phyloP scores from a whole-genome alignment of 1,140 invertebrate genomes.

The Polyergus mexicanus region DNA sequence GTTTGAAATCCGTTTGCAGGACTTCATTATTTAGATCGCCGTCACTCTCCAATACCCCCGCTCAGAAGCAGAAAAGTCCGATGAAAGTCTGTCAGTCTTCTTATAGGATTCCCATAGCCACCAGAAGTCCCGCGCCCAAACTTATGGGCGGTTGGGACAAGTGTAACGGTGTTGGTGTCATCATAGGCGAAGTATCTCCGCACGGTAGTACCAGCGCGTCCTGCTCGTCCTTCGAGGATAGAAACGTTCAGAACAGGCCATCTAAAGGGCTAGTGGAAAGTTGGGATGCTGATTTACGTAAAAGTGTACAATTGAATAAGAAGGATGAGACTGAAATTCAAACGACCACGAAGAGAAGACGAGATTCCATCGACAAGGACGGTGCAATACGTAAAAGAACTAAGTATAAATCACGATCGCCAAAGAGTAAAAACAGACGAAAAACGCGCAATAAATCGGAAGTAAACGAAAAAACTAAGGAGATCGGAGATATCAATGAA shows the following conservation, averaged over 20 bases:
- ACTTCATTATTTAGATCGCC: slow-evolving; percentile 82
- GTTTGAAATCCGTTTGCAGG: slow-evolving; percentile 75
- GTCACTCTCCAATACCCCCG: slow-evolving; percentile 41
- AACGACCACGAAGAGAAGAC: slow-evolving; percentile 5
- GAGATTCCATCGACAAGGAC: not conserved
- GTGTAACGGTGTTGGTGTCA: slow-evolving; percentile 82
- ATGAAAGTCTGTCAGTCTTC: slow-evolving; percentile 54
- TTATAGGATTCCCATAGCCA: slow-evolving; percentile 78
- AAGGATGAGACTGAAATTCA: slow-evolving; percentile 31
- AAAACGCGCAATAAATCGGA: not conserved
- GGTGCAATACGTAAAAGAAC: not conserved
- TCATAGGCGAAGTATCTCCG: slow-evolving; percentile 76
- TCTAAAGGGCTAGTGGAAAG: slow-evolving; percentile 51
- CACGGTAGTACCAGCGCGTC: slow-evolving; percentile 57
- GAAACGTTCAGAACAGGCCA: not conserved
- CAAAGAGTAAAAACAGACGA: not conserved
- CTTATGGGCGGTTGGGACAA: slow-evolving; percentile 84
- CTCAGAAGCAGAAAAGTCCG: slow-evolving; percentile 63
- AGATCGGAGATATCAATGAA: not conserved
- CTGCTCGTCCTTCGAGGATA: slow-evolving; percentile 29
- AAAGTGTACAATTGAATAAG: slow-evolving; percentile 30
- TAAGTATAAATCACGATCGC: slow-evolving; percentile 6
- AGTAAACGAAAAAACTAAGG: not conserved
- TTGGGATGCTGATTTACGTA: slow-evolving; percentile 84
- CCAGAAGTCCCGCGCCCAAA: slow-evolving; percentile 82